Percentiles rank a stretch among this genome's conserved stretches.
Conservation (phyloP, 2,113 vertebrate genomes). For the Dipodomys merriami region DNA sequence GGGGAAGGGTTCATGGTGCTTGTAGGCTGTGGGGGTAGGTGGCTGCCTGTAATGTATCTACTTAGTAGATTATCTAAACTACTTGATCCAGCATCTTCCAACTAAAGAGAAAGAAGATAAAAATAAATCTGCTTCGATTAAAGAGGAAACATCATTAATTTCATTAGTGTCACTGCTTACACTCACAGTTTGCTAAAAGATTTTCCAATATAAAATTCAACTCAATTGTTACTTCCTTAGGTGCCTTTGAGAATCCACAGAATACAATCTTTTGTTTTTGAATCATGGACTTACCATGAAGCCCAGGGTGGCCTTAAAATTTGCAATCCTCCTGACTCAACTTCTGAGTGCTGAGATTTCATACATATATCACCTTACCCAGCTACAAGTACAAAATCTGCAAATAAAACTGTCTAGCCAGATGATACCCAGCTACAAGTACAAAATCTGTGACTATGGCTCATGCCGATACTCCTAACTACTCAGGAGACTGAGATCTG, state of each 20-base stretch:
- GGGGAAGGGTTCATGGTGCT: constrained; percentile 96
- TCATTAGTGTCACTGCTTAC: constrained; percentile 25
- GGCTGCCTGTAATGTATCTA: constrained; percentile 95
- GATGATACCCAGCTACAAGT: background rate
- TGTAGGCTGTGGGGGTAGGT: constrained; percentile 90
- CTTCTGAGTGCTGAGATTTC: too few species aligned
- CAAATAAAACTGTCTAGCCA: too few species aligned
- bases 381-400: background rate
- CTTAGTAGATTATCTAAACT: constrained; percentile 94
- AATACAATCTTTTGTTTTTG: too few species aligned
- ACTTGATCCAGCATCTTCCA: constrained; percentile 98
- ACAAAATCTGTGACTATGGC: background rate
- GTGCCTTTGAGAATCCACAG: background rate
- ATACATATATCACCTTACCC: too few species aligned
- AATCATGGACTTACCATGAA: too few species aligned
- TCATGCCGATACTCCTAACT: background rate
- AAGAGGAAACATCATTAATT: constrained; percentile 46
- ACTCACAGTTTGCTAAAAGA: background rate
- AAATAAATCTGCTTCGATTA: constrained; percentile 67
- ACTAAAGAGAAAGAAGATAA: constrained; percentile 83
- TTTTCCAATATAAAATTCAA: constrained; percentile 11
- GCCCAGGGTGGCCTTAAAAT: too few species aligned
- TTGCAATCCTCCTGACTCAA: too few species aligned
- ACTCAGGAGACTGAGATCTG: too few species aligned
- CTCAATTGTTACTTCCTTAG: constrained; percentile 33